A percentile compares a stretch with the other conserved stretches of the same genome.
These are phyloP conservation scores for Drosophila leontia DNA, from an alignment of 1,140 invertebrate genomes.

Conservation along the genomic window DNA sequence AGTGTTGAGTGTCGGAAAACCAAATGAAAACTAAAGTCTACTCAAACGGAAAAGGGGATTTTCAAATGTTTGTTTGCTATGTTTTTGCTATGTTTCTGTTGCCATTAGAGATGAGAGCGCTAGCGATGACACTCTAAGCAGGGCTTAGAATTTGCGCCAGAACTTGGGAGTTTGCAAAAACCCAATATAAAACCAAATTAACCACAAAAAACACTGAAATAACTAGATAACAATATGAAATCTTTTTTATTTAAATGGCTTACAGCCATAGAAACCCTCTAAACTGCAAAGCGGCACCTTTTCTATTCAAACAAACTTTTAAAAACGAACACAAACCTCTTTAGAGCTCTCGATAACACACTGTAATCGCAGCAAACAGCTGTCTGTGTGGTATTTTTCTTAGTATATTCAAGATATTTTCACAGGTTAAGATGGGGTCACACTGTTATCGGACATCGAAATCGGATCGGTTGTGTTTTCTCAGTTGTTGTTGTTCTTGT, in stretches of 20 bases:
- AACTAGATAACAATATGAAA: background rate
- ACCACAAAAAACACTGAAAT: background rate
- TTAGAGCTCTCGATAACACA: no score
- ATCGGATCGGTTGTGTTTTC: conserved; percentile 19
- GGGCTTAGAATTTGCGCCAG: conserved; percentile 4
- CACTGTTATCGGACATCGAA: conserved; percentile 7
- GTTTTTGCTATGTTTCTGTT: conserved; percentile 30
- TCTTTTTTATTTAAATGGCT: background rate
- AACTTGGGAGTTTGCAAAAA: background rate
- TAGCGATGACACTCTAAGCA: conserved; percentile 15
- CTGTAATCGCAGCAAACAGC: no score
- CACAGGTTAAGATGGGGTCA: background rate
- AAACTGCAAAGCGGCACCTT: background rate
- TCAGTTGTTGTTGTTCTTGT: conserved; percentile 27
- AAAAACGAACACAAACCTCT: background rate
- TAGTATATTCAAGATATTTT: background rate
- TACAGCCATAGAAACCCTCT: background rate
- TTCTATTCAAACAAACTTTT: background rate
- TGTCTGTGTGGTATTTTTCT: no score
- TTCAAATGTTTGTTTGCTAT: conserved; percentile 3
- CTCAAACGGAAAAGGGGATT: background rate
- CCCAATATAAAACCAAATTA: no score
- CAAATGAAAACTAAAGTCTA: conserved; percentile 9
- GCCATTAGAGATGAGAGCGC: conserved; percentile 31
- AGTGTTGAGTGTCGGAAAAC: background rate